Base-by-base conservation (phyloP, 2,888 invertebrate genomes). In the Isotomurus palustris region DNA sequence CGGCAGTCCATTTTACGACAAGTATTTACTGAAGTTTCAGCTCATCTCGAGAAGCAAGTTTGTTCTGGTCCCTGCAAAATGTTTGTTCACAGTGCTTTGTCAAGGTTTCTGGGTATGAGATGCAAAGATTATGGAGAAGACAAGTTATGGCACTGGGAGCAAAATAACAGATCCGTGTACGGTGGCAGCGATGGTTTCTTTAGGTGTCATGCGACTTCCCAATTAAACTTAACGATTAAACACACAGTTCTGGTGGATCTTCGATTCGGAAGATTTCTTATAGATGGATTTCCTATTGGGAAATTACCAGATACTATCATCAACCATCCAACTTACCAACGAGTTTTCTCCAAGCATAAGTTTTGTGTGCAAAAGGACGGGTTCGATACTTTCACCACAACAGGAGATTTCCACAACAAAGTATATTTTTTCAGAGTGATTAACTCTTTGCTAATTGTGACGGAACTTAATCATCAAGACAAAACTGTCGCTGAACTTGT, bases 211-310 rank as follows among this genome's bases (percentile, higher is more conserved):
- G n/a, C n/a, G n/a, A n/a, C n/a, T n/a, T n/a, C n/a, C n/a, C n/a
- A n/a, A n/a, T n/a, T n/a, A n/a, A n/a, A n/a, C n/a, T n/a, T n/a
- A n/a, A n/a, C n/a, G n/a, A n/a, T n/a, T n/a, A n/a, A n/a, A n/a
- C 38, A 41, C 6, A 35, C 29, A 17, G 10, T 56, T 10, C 48
- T 44, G 21, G 21, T 60, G 27, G 62, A 62, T 38, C 24, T 58
- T 2, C 8, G 58, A 3, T 43, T 32, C 3, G 62, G 62, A 1
- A 28, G 35, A 12, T 62, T 58, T 35, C 43, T 62, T 0, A 58
- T 62, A 0, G 53, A 62, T 28, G 56, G 56, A 5, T 45, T 19
- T 19, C 55, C 56, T 12, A 45, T 53, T 17, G 17, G 48, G 0
- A 41, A 27, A 32, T 53, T 62, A 8, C 50, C 58, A 10, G 12